Percentiles rank a stretch among this genome's conserved stretches.
These are phyloP conservation scores for Capitella teleta DNA, from an alignment of 1,140 invertebrate genomes.

Conservation along the genomic window DNA sequence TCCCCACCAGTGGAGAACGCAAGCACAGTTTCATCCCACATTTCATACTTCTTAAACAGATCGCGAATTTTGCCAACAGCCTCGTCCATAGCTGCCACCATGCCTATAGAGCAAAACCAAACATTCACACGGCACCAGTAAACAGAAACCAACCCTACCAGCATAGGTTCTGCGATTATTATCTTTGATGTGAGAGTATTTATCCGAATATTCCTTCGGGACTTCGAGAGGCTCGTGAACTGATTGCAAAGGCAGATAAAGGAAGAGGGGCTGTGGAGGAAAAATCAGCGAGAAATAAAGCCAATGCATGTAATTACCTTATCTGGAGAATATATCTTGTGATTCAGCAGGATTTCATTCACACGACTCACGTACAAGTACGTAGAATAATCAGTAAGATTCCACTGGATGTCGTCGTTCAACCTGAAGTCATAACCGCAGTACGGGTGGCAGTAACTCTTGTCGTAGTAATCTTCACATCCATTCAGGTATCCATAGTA, in stretches of 20 bases:
- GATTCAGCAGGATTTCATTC: slow-evolving; percentile 18
- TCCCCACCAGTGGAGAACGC: slow-evolving; percentile 37
- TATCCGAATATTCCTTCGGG: slow-evolving; percentile 28
- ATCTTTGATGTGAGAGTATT: slow-evolving; percentile 32
- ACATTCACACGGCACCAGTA: too few relatives aligned
- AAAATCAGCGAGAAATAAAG: not conserved
- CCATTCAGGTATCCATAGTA: slow-evolving; percentile 20
- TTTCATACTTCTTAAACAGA: slow-evolving; percentile 33
- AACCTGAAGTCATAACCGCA: slow-evolving; percentile 24
- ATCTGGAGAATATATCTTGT: slow-evolving; percentile 9
- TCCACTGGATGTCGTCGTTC: slow-evolving; percentile 12
- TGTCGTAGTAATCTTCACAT: slow-evolving; percentile 8
- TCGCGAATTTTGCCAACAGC: slow-evolving; percentile 41
- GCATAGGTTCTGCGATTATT: slow-evolving; percentile 35
- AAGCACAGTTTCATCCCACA: slow-evolving; percentile 45
- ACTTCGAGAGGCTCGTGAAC: slow-evolving; percentile 34
- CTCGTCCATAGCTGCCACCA: slow-evolving; percentile 44
- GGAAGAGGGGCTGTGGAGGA: slow-evolving; percentile 26
- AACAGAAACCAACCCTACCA: slow-evolving; percentile 19
- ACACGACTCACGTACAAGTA: slow-evolving; percentile 22
- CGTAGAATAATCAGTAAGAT: slow-evolving; percentile 22
- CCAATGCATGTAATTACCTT: not conserved
- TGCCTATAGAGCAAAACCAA: slow-evolving; percentile 37
- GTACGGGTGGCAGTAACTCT: not conserved
- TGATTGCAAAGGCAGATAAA: slow-evolving; percentile 32